A percentile compares a stretch with the other conserved stretches of the same genome.
Conservation (phyloP, 2,888 invertebrate genomes). For the Rhynchonema sp. region DNA sequence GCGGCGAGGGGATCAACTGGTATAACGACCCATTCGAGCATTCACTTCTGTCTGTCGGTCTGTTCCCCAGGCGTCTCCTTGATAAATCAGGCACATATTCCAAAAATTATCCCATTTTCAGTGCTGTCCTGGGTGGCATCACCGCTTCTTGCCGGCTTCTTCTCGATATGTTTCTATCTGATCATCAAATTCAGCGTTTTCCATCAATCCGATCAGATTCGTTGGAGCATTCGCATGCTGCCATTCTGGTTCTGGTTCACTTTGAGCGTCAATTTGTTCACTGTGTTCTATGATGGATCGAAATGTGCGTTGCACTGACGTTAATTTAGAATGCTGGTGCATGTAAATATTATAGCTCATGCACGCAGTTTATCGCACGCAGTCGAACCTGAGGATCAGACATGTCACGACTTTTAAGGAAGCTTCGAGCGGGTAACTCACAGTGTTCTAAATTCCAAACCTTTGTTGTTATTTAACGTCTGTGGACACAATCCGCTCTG, state of each 20-base stretch:
- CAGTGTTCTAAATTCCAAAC: too few species aligned
- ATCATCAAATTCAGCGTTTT: constrained; percentile 5
- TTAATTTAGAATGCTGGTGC: too few species aligned
- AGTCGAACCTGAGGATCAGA: too few species aligned
- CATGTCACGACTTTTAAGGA: too few species aligned
- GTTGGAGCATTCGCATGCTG: not conserved
- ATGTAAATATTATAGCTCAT: too few species aligned
- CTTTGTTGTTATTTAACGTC: too few species aligned
- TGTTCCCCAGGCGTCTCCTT: not conserved
- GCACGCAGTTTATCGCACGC: too few species aligned
- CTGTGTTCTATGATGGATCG: constrained; percentile 8
- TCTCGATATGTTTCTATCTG: constrained; percentile 7
- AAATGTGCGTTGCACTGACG: constrained; percentile 7
- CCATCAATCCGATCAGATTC: constrained; percentile 1
- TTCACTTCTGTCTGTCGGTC: not conserved
- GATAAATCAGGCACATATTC: too few species aligned
- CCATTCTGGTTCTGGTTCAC: constrained; percentile 7
- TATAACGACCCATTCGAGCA: not conserved
- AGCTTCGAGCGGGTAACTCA: too few species aligned
- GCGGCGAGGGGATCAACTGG: constrained; percentile 9
- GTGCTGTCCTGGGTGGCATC: constrained; percentile 9
- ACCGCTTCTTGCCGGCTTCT: constrained; percentile 8
- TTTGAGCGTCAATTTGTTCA: constrained; percentile 5
- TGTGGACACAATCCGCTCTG: too few species aligned
- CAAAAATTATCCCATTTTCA: constrained; percentile 1